Percentiles rank a stretch among this genome's conserved stretches.
Conservation (phyloP, 1,140 invertebrate species). For the Chrysopa pallens region DNA sequence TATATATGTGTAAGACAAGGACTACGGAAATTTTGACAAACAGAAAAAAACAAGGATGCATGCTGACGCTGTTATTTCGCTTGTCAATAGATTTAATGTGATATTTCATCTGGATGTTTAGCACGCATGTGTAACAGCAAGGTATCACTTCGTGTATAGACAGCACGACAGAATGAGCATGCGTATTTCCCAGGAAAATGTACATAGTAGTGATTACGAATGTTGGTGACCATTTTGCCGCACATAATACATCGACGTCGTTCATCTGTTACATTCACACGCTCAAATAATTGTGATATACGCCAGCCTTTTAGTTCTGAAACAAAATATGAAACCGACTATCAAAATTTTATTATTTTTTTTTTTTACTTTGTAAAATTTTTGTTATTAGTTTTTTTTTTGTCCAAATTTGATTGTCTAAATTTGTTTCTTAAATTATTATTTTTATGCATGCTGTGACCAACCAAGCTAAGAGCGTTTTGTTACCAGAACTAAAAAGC, state of each 20-base stretch:
- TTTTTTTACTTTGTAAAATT: neutral
- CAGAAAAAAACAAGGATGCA: no score
- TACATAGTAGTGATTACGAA: conserved; percentile 47
- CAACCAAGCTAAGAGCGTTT: no score
- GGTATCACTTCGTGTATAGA: conserved; percentile 44
- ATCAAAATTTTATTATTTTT: conserved; percentile 1
- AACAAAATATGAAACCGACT: conserved; percentile 28
- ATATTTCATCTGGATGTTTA: conserved; percentile 29
- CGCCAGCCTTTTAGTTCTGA: conserved; percentile 45
- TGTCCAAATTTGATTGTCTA: neutral
- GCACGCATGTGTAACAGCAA: conserved; percentile 40
- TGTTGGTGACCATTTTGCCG: conserved; percentile 46
- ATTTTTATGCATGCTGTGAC: no score
- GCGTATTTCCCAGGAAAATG: conserved; percentile 44
- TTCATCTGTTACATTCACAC: conserved; percentile 39
- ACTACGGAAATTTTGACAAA: no score
- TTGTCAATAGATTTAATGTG: no score
- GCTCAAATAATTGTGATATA: conserved; percentile 45
- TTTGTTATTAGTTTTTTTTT: neutral
- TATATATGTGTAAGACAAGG: no score
- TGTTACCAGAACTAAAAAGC: no score
- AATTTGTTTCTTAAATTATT: neutral
- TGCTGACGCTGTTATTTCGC: neutral
- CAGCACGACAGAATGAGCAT: conserved; percentile 38
- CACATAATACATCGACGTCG: conserved; percentile 41